Conservation (phyloP, 2,797 vertebrate genomes). For the Leptatherina wallacei region DNA sequence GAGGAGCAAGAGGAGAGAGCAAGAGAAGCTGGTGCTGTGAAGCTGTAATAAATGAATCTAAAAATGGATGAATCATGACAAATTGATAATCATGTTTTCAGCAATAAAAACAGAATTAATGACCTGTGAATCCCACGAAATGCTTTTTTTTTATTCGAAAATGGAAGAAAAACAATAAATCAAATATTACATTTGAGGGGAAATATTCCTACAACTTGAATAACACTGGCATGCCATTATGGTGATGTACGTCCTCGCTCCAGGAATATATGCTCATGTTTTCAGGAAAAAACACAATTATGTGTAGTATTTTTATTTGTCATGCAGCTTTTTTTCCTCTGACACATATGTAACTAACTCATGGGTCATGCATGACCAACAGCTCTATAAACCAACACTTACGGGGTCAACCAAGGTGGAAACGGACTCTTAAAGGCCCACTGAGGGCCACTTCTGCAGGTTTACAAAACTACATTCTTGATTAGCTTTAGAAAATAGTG, state of each 20-base stretch:
- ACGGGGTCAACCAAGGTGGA: background rate
- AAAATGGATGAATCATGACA: background rate
- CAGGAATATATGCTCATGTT: background rate
- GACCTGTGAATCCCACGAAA: background rate
- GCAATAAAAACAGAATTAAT: background rate
- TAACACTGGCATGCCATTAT: background rate
- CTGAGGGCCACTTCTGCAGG: background rate
- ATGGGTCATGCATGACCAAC: background rate
- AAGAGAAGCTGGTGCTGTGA: too few species aligned
- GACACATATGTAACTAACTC: too few species aligned
- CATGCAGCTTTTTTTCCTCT: background rate
- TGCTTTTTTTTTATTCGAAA: background rate
- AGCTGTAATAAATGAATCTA: too few species aligned
- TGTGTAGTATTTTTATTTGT: background rate
- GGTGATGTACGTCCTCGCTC: background rate
- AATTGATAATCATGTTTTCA: background rate
- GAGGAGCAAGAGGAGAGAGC: too few species aligned
- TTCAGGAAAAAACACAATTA: background rate
- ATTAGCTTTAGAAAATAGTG: background rate
- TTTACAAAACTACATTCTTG: background rate
- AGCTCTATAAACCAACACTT: background rate
- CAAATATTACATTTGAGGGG: too few species aligned
- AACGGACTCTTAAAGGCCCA: background rate
- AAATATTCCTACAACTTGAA: background rate
- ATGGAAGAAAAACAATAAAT: background rate